Evolutionary conservation across 92 coral and sea anemone species (phyloP), one percentile per base, ranked within the genome.

Genomic region (Palythoa grandiflora): DNA sequence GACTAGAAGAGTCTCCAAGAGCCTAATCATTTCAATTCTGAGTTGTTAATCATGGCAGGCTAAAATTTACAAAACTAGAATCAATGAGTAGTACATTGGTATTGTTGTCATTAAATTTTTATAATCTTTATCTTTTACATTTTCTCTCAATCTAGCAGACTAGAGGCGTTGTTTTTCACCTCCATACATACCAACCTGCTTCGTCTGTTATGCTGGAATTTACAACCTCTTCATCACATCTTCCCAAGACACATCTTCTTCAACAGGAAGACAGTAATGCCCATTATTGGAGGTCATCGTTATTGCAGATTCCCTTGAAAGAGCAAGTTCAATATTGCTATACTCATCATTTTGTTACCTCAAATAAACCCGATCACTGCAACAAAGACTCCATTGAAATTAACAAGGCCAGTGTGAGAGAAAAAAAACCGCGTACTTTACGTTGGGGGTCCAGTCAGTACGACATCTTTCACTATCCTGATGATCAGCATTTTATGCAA

Each of bases 391-490:
- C 88, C 84, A 6, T 78, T 19, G 28, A 17, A 9, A 38, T 68
- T 52, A 28, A 3, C 2, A 57, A 59, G 80, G 71, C 12, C 15
- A 13, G 87, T 73, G n/a, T 10, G 57, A 38, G 78, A 80, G 60
- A 65, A 1, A 80, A n/a, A 39, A 0, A 2, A 2, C 19, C 0
- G 9, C 88, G 78, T 51, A 16, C 17, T 0, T 15, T 91, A 3
- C 65, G 50, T 17, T 6, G n/a, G 16, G 72, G 92, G 1, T 73
- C 3, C 3, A 79, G 84, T 51, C 98, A 96, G 53, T 93, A 86
- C 78, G 96, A 94, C 74, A 87, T 92, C 40, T 93, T 94, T 83
- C 91, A 68, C 72, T 6, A 47, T 0, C 89, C 90, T 0, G n/a
- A 16, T 13, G 86, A 87, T 11, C 20, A 1, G 1, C 0, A 17